Evolutionary conservation across 2,113 vertebrate species (phyloP), one percentile per base, ranked within the genome.

Genomic region (Amblyopsis rosae): DNA sequence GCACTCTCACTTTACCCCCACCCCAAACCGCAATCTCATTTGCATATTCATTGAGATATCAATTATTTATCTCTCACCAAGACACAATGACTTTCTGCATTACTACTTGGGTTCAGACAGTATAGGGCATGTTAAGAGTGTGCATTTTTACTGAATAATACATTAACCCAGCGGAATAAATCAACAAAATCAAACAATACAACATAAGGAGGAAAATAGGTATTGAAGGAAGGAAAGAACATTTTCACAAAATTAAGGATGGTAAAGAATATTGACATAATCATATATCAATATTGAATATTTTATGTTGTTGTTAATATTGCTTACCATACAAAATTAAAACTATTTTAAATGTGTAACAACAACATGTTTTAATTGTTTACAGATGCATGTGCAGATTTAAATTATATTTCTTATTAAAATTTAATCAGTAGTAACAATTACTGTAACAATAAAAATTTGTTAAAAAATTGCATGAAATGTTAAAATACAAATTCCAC

Each of bases 31-130:
- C 26, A 1, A 26, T 26, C 41, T 67, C 76, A 92, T 94, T 89
- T 92, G 85, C 91, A 93, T 93, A 93, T 94, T 93, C 92, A 94
- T 92, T 90, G 87, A 90, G 85, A 87, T 87, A 92, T 93, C 88
- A 93, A 94, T 94, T 91, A 94, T 94, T 94, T 90, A 94, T 90
- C 76, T 77, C 76, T 84, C 61, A 35, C 61, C 73, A 82, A 76
- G 19, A 70, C 65, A 70, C 62, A 89, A 91, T 88, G 82, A 82
- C 81, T 87, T 74, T 77, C 82, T 84, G 86, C 86, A 90, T 89
- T 89, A 84, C 75, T 77, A 73, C 67, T 82, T 77, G 76, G 73
- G 75, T 76, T 66, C 59, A 76, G 86, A 82, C 74, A 81, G 75
- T 75, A 26, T 26, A 80, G 72, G 86, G 86, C 78, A 84, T 75